These are phyloP conservation scores for Augochlorella aurata DNA, from an alignment of 2,888 invertebrate genomes.

Conservation along the genomic window DNA sequence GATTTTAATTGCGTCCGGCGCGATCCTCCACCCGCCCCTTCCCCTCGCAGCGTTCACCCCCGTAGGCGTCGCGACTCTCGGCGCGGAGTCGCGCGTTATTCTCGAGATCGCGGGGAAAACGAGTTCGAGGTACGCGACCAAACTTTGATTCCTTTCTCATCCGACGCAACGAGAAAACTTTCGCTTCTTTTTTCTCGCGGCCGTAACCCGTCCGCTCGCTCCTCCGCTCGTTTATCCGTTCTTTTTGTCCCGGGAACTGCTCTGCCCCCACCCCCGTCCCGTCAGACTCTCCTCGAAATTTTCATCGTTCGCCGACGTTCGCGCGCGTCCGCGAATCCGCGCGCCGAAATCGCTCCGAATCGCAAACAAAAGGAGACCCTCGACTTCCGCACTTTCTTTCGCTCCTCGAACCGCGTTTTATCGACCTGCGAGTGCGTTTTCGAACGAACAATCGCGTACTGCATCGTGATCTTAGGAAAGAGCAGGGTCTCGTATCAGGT, in stretches of 20 bases:
- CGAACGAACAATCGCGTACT: not conserved
- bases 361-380: conserved; percentile 1
- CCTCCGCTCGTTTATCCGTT: not conserved
- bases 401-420: not conserved
- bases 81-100: conserved; percentile 7
- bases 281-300: conserved; percentile 1
- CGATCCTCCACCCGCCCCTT: not conserved
- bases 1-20: conserved; percentile 52
- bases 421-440: not conserved
- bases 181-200: conserved; percentile 7
- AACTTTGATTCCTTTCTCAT: conserved; percentile 38
- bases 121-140: conserved; percentile 28
- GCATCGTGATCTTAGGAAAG: no score
- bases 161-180: conserved; percentile 49
- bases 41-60: not conserved
- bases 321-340: conserved; percentile 2
- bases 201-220: conserved; percentile 5
- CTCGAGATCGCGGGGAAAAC: conserved; percentile 27
- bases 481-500: no score
- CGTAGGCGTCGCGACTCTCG: not conserved
- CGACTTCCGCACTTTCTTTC: not conserved
- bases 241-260: not conserved
- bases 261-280: not conserved
- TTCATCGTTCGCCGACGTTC: not conserved
- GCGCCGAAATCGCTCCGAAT: not conserved